Percentiles rank a stretch among this genome's conserved stretches.
phyloP scores from a whole-genome alignment of 2,888 invertebrate species.

The Drosophila longiperda region DNA sequence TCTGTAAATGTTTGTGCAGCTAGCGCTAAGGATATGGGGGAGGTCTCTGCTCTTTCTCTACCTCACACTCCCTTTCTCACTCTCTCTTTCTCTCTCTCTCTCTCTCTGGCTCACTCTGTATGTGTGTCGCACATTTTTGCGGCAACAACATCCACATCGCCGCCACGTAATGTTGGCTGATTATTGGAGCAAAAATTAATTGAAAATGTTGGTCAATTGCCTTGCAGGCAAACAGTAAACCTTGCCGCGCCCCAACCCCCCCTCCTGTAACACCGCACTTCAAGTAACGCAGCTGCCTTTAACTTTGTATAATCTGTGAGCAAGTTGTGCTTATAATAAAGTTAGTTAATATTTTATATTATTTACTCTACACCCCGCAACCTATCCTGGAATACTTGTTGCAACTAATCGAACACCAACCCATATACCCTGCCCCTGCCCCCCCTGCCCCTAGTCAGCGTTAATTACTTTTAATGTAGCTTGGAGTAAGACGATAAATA shows the following conservation, averaged over 20 bases:
- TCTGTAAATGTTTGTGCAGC: slow-evolving; percentile 65
- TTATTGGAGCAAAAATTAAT: slow-evolving; percentile 84
- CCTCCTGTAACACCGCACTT: background rate
- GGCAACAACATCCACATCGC: slow-evolving; percentile 39
- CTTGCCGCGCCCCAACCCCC: background rate
- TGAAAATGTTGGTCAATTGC: slow-evolving; percentile 84
- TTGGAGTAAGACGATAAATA: slow-evolving; percentile 24
- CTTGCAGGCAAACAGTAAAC: slow-evolving; percentile 50
- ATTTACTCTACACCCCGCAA: slow-evolving; percentile 27
- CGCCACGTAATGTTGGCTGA: slow-evolving; percentile 66
- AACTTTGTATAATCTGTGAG: slow-evolving; percentile 22
- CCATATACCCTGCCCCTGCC: too few relatives aligned
- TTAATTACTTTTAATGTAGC: slow-evolving; percentile 72
- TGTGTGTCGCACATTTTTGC: slow-evolving; percentile 49
- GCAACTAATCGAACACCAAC: slow-evolving; percentile 24
- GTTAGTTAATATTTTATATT: slow-evolving; percentile 59
- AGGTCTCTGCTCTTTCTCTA: background rate
- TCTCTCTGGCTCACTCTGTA: slow-evolving; percentile 1
- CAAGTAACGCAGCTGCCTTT: slow-evolving; percentile 27
- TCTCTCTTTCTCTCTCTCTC: background rate
- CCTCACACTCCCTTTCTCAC: background rate
- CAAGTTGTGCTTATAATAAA: slow-evolving; percentile 44
- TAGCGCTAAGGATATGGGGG: slow-evolving; percentile 35
- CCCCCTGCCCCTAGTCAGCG: slow-evolving; percentile 17
- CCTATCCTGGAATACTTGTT: slow-evolving; percentile 31